phyloP scores from a whole-genome alignment of 2,797 vertebrate species.

The Oreochromis grahami region DNA sequence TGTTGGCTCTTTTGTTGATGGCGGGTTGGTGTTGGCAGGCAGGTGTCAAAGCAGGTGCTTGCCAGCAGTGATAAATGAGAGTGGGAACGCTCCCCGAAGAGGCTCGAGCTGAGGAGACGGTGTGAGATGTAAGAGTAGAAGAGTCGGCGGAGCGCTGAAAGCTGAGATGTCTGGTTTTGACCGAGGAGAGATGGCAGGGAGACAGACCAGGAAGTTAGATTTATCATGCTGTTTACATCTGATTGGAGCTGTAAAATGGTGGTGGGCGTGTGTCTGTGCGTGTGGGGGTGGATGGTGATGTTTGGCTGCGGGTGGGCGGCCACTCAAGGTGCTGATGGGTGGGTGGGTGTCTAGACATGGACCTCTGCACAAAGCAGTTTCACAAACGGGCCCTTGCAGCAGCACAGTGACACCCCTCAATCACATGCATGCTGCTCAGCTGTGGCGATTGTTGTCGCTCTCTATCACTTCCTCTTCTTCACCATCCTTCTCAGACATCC shows the following conservation, averaged over 20 bases:
- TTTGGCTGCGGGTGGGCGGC: neutral
- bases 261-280: slow-evolving; percentile 1
- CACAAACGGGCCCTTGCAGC: slow-evolving; percentile 3
- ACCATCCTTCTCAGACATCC: slow-evolving; percentile 4
- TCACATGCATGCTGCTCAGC: neutral
- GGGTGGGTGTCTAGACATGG: slow-evolving; percentile 49
- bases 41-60: slow-evolving; percentile 57
- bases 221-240: slow-evolving; percentile 15
- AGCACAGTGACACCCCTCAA: slow-evolving; percentile 9
- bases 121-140: slow-evolving; percentile 61
- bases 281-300: neutral
- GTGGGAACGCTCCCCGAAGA: slow-evolving; percentile 30
- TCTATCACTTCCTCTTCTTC: slow-evolving; percentile 56
- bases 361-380: slow-evolving; percentile 45
- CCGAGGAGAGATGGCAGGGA: slow-evolving; percentile 5
- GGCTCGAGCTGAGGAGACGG: slow-evolving; percentile 11
- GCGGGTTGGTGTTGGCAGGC: slow-evolving; percentile 47
- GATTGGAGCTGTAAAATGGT: slow-evolving; percentile 46
- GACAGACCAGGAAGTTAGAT: slow-evolving; percentile 40
- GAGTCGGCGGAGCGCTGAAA: slow-evolving; percentile 45
- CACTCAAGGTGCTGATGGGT: neutral
- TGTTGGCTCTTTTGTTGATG: slow-evolving; percentile 32
- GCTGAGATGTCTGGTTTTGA: slow-evolving; percentile 52
- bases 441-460: neutral
- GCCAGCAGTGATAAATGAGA: slow-evolving; percentile 47